Base-by-base conservation (phyloP, 2,797 vertebrate genomes). In the Gallirallus australis region DNA sequence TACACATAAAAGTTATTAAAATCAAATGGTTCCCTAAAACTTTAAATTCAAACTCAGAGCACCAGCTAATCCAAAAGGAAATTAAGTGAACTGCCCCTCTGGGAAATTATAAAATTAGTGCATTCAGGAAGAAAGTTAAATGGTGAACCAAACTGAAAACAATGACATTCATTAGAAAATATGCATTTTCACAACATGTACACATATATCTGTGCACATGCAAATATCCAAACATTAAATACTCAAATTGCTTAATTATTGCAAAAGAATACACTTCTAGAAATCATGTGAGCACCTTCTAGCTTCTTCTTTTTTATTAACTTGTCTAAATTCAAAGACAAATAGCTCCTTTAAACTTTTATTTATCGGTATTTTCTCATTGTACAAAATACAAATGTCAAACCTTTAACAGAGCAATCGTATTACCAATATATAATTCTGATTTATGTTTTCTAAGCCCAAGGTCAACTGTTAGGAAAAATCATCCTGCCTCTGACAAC, bases 1-100 rank as follows among this genome's bases (percentile, higher is more conserved):
- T 98, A 86, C 96, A 97, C 91, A 97, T 96, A 96, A 97, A 98
- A 97, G 97, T 98, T 98, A 98, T 98, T 98, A 98, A 98, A 98
- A 98, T 98, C 97, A 98, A 98, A 98, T 97, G 77, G 65, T 97
- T 98, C 92, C 88, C 97, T 97, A 97, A 98, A 98, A 98, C 96
- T 98, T 98, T 96, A 98, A 98, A 98, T 98, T 98, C 96, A 98
- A 97, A 96, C 88, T 96, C 95, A 94, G 95, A 96, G 89, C 94
- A 93, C 86, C 90, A 97, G 95, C 93, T 98, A 98, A 98, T 98
- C 97, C 98, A 97, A 97, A 97, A 97, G 63, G 76, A 98, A 97
- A 98, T 97, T 98, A 98, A 96, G 94, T 83, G 53, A 98, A 98
- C 97, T 96, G 59, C 54, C 73, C 91, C 94, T 91, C 83, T 96